phyloP scores from a whole-genome alignment of 1,140 invertebrate genomes.

The Sycophila sp. region DNA sequence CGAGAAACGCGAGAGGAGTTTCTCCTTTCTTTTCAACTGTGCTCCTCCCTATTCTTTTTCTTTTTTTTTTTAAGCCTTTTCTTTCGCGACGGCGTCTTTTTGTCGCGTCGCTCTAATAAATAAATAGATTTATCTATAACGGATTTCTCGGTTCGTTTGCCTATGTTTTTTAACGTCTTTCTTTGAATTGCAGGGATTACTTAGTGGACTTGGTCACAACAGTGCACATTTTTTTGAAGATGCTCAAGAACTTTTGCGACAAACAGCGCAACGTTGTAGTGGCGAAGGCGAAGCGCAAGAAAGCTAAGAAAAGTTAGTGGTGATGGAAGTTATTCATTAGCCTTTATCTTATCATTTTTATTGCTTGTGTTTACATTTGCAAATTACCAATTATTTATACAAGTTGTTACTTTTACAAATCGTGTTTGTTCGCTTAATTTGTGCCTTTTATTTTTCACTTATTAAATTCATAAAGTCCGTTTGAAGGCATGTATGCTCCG shows the following conservation, averaged over 20 bases:
- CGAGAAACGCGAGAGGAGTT: constrained; percentile 24
- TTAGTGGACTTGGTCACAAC: constrained; percentile 89
- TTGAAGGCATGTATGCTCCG: no score
- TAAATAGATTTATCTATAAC: constrained; percentile 33
- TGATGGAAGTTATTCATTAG: no score
- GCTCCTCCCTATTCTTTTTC: background rate
- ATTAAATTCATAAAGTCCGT: no score
- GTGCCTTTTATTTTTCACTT: no score
- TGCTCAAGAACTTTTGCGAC: constrained; percentile 85
- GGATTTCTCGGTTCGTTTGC: background rate
- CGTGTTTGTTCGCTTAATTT: no score
- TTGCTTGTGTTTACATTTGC: no score
- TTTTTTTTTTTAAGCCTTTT: constrained; percentile 11
- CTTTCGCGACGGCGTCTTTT: background rate
- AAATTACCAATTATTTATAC: no score
- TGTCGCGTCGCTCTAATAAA: constrained; percentile 20
- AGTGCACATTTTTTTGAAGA: constrained; percentile 91
- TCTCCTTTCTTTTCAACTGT: background rate
- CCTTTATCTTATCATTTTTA: no score
- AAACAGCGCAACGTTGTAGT: constrained; percentile 78
- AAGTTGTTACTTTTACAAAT: no score
- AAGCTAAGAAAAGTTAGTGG: constrained; percentile 66
- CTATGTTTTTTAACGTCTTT: constrained; percentile 10
- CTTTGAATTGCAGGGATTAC: constrained; percentile 72
- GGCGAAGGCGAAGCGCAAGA: constrained; percentile 66